phyloP scores from a whole-genome alignment of 2,113 vertebrate genomes.

The Eclectus roratus region DNA sequence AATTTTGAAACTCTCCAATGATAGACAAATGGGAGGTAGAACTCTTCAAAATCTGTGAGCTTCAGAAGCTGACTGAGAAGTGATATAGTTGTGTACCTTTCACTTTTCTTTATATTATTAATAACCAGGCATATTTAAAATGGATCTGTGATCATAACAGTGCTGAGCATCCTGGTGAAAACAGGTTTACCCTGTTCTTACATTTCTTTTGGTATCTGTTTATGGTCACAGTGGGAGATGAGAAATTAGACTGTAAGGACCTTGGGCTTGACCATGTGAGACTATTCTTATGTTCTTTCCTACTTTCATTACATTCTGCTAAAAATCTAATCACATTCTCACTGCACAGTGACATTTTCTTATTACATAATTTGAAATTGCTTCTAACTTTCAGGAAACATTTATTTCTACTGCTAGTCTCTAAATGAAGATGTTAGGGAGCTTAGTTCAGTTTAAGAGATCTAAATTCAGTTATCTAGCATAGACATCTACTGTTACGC shows the following conservation, averaged over 20 bases:
- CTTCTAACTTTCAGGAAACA: slow-evolving; percentile 21
- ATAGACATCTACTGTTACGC: not conserved
- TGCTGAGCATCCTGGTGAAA: not conserved
- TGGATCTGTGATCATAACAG: not conserved
- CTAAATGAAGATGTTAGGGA: not conserved
- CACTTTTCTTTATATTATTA: not conserved
- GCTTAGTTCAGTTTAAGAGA: not conserved
- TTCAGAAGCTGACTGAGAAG: not conserved
- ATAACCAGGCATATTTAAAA: not conserved
- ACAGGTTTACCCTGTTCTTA: not conserved
- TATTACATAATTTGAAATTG: slow-evolving; percentile 28
- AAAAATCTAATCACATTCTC: slow-evolving; percentile 26
- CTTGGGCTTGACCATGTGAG: not conserved
- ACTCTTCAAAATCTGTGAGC: not conserved
- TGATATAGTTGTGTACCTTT: not conserved
- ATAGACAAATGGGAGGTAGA: not conserved
- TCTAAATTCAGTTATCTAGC: not conserved
- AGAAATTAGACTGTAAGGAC: not conserved
- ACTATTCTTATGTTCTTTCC: not conserved
- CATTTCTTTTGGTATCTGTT: not conserved
- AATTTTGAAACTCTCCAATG: not conserved
- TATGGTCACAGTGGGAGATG: not conserved
- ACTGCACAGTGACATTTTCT: not conserved
- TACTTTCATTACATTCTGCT: not conserved
- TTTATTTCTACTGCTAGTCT: not conserved